These are phyloP conservation scores for Heliconius ismenius DNA, from an alignment of 2,888 invertebrate genomes.

Conservation along the genomic window DNA sequence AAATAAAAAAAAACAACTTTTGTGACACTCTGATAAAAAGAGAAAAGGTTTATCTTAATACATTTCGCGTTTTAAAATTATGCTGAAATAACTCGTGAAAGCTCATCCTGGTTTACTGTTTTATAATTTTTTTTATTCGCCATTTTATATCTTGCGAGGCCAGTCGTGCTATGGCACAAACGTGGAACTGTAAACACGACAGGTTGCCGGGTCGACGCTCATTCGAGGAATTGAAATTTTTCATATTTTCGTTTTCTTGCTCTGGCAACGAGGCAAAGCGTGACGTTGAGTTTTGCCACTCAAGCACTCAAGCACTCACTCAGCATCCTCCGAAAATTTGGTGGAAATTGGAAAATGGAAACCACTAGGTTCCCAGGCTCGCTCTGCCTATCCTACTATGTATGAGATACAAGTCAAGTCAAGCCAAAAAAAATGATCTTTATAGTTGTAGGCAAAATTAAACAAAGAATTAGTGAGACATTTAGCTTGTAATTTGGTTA, in stretches of 20 bases:
- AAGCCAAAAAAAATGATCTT: not conserved
- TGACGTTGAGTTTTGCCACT: not conserved
- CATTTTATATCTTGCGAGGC: too few relatives aligned
- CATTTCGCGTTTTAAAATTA: slow-evolving; percentile 23
- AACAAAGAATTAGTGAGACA: too few relatives aligned
- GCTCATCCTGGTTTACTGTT: not conserved
- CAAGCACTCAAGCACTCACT: too few relatives aligned
- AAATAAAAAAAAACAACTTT: slow-evolving; percentile 20
- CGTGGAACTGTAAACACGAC: too few relatives aligned
- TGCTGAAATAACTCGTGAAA: not conserved
- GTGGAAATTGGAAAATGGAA: not conserved
- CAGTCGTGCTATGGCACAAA: too few relatives aligned
- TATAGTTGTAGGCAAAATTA: too few relatives aligned
- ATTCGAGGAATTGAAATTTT: not conserved
- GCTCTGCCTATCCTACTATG: not conserved
- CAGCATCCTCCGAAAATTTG: not conserved
- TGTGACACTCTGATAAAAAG: slow-evolving; percentile 14
- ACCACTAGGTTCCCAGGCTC: too few relatives aligned
- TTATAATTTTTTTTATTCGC: not conserved
- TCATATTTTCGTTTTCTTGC: not conserved
- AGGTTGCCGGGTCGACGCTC: not conserved
- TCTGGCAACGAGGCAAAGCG: not conserved
- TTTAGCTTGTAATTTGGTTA: too few relatives aligned
- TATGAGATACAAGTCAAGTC: not conserved
- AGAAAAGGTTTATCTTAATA: slow-evolving; percentile 20